These are phyloP conservation scores for Cottus gobio DNA, from an alignment of 2,113 vertebrate species.

Conservation along the genomic window DNA sequence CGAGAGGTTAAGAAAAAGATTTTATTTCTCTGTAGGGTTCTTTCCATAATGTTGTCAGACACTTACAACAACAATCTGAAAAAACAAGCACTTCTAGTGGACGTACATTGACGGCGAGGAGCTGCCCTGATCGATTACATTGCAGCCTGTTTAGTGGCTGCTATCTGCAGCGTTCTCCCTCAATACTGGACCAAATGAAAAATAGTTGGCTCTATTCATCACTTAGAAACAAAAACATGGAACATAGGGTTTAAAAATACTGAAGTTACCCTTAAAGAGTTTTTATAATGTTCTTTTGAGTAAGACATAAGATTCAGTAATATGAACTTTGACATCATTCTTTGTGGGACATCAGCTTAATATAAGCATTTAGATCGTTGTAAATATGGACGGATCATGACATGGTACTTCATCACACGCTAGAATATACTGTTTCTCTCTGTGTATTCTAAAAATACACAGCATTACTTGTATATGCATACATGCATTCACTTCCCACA, in stretches of 20 bases:
- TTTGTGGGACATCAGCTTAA: slow-evolving; percentile 42
- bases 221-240: not conserved
- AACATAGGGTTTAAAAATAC: not conserved
- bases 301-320: not conserved
- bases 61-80: not conserved
- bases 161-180: not conserved
- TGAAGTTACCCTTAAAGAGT: not conserved
- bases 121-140: not conserved
- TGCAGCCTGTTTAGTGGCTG: not conserved
- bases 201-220: not conserved
- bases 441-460: not conserved
- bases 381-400: slow-evolving; percentile 12
- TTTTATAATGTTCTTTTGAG: not conserved
- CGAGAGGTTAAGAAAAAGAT: not conserved
- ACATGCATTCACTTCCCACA: not conserved
- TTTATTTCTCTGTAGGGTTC: not conserved
- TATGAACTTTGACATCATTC: not conserved
- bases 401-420: not conserved
- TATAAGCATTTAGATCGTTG: slow-evolving; percentile 45
- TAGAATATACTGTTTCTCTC: not conserved
- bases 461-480: slow-evolving; percentile 13
- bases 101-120: not conserved
- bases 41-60: not conserved
- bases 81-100: not conserved
- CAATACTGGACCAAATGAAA: not conserved